Evolutionary conservation across 2,888 invertebrate genomes (phyloP).

Genomic region (Nemoura dubitans): DNA sequence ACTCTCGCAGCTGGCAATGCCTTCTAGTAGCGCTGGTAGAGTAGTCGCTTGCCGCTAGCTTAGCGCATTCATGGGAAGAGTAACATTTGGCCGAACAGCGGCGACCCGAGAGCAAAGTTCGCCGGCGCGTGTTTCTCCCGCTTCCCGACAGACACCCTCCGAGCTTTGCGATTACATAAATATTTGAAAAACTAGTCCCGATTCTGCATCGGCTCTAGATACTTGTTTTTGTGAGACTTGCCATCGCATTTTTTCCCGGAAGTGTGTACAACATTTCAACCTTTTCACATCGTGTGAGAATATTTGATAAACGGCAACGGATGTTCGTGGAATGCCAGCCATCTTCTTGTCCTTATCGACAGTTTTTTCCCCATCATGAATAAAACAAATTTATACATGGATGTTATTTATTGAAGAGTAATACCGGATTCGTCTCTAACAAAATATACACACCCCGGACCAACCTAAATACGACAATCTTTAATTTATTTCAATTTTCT

Average conservation of each 20-base stretch:
- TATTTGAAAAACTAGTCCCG: background rate
- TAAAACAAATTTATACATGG: background rate
- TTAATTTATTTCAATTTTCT: slow-evolving; percentile 5
- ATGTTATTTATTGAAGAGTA: background rate
- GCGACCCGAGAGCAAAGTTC: background rate
- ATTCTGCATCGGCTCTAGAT: background rate
- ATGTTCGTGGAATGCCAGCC: background rate
- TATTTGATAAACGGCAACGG: background rate
- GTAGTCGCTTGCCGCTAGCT: background rate
- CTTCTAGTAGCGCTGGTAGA: no score
- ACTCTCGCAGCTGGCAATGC: no score
- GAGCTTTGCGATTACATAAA: background rate
- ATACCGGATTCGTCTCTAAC: background rate
- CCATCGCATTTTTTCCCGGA: background rate
- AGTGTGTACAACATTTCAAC: background rate
- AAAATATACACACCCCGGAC: background rate
- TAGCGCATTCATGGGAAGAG: slow-evolving; percentile 7
- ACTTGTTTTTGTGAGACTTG: background rate
- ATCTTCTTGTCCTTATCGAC: background rate
- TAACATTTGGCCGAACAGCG: background rate
- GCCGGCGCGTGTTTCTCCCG: no score
- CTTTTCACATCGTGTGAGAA: background rate
- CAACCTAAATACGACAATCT: background rate
- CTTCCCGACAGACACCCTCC: background rate
- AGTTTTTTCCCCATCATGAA: background rate